Evolutionary conservation across 1,140 invertebrate species (phyloP), one percentile per base, ranked within the genome.

Genomic region (Aricia agestis): DNA sequence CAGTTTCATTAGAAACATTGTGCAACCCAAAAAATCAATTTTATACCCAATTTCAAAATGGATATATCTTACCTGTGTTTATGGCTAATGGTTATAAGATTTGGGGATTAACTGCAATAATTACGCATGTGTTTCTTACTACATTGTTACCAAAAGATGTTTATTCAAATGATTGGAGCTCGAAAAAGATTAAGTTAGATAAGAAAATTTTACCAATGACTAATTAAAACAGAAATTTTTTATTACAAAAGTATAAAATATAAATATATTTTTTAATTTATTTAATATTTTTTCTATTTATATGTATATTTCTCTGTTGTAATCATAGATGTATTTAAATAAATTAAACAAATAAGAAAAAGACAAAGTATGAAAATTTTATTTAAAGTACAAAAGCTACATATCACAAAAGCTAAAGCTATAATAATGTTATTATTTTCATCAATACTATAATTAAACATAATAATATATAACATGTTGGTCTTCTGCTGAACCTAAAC

Each of bases 1-100:
- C 94, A 5, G 87, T 96, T 32, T 93, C 94, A 3, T 75, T 98
- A 0, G 92, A 93, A 76, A 91, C 94, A 67, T 89, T 98, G 1
- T 95, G 95, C 81, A 85, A 95, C 78, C 92, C 93, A 0, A 80
- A 92, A 3, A 93, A 95, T 70, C 89, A 91, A 36, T 87, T 73
- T 71, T 79, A 86, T 66, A 87, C 85, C 6, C 84, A 90, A 36
- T 90, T 84, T 58, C 82, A 78, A 13, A 86, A 87, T 77, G 84
- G 84, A 0, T 82, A 76, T 19, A 76, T 90, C 32, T 63, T 92
- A 32, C 91, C 91, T 15, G 87, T 90, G 6, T 92, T 84, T 82
- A 72, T 82, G 36, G 82, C 78, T 3, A 80, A 85, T 68, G 70
- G 85, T 25, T 89, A 86, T 72, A 91, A 86, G 74, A 91, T 92